Percentiles rank a stretch among this genome's conserved stretches.
These are phyloP conservation scores for Bombyx huttoni DNA, from an alignment of 2,888 invertebrate species.

Conservation along the genomic window DNA sequence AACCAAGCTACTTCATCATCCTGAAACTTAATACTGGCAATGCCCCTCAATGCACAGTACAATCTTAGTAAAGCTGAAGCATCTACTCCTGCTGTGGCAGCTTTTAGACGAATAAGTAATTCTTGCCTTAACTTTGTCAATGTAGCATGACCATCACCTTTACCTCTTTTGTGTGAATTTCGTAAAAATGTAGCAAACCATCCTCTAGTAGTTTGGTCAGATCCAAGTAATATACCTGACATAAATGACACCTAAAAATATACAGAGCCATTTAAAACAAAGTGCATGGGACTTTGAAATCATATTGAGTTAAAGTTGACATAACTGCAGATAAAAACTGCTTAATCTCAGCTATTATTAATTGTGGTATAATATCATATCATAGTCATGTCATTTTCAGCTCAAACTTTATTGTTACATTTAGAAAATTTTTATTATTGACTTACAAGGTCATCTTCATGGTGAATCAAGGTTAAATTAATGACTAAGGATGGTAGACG, in stretches of 20 bases:
- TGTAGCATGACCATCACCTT: constrained; percentile 82
- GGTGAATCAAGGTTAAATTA: constrained; percentile 80
- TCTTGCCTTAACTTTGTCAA: constrained; percentile 81
- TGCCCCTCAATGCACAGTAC: constrained; percentile 93
- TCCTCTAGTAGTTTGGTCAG: constrained; percentile 88
- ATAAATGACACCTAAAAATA: constrained; percentile 80
- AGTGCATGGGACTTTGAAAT: not conserved
- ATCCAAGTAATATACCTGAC: constrained; percentile 90
- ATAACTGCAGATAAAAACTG: no score
- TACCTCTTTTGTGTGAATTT: constrained; percentile 84
- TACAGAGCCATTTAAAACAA: not conserved
- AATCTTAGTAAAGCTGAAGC: constrained; percentile 91
- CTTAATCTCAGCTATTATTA: no score
- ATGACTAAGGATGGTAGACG: constrained; percentile 92
- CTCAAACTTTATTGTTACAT: no score
- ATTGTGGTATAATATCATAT: no score
- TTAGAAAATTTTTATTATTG: no score
- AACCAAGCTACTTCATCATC: constrained; percentile 92
- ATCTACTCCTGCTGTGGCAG: constrained; percentile 80
- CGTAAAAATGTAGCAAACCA: constrained; percentile 96
- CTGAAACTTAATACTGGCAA: constrained; percentile 92
- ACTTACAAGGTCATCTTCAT: constrained; percentile 73
- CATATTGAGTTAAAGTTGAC: no score
- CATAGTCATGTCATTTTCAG: no score
- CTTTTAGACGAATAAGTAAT: constrained; percentile 79